Conservation (phyloP, 2,888 invertebrate species). For the Nephrotoma flavescens region DNA sequence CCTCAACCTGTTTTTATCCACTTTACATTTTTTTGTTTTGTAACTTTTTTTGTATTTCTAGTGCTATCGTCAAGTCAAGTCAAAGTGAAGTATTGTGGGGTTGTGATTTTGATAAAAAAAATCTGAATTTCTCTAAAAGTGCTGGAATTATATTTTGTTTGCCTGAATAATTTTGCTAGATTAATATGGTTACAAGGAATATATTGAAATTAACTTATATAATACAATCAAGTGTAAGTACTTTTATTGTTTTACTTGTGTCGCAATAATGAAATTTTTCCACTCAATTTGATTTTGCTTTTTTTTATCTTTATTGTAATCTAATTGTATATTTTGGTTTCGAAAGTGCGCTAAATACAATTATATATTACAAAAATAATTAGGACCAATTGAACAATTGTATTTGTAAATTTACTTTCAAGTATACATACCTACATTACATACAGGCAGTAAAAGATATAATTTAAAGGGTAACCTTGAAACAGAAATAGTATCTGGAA, state of each 20-base stretch:
- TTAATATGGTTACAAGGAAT: background rate
- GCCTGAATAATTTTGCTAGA: background rate
- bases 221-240: background rate
- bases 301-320: background rate
- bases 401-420: no score
- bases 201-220: background rate
- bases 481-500: background rate
- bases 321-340: background rate
- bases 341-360: background rate
- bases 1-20: background rate
- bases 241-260: background rate
- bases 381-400: no score
- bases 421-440: no score
- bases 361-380: background rate
- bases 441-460: no score
- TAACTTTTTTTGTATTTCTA: background rate
- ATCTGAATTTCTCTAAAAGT: background rate
- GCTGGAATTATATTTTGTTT: background rate
- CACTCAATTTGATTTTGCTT: background rate
- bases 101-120: background rate
- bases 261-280: background rate
- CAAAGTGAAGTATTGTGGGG: background rate
- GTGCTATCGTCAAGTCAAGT: background rate
- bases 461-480: background rate
- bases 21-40: background rate